These are phyloP conservation scores for Diarsia rubi DNA, from an alignment of 2,888 invertebrate genomes.

Conservation along the genomic window DNA sequence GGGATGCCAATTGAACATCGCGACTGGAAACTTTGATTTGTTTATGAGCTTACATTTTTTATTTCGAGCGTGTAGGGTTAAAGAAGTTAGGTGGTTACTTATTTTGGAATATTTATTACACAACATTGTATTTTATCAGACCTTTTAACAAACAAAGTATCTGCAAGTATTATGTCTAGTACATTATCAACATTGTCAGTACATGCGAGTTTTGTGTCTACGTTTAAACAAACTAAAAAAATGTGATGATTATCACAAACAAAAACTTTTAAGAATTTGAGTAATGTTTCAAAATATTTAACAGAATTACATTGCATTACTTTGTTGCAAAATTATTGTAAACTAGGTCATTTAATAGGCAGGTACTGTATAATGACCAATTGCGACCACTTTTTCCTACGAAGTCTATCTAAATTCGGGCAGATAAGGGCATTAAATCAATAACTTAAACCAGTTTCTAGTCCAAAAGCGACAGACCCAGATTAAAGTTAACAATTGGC, in stretches of 20 bases:
- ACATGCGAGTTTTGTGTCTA: neutral
- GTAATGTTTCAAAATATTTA: neutral
- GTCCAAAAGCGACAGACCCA: constrained; percentile 38
- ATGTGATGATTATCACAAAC: neutral
- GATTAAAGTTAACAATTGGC: constrained; percentile 45
- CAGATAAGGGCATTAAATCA: constrained; percentile 33
- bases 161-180: neutral
- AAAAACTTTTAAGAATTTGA: neutral
- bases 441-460: constrained; percentile 24
- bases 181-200: neutral
- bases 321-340: constrained; percentile 13
- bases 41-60: neutral
- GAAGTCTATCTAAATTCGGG: neutral
- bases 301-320: constrained; percentile 11
- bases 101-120: neutral
- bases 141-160: constrained; percentile 2
- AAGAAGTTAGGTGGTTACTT: neutral
- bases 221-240: neutral
- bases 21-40: neutral
- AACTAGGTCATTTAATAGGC: constrained; percentile 27
- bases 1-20: constrained; percentile 19
- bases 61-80: neutral
- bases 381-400: constrained; percentile 14
- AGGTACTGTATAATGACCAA: constrained; percentile 9
- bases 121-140: neutral